Conservation (phyloP, 2,888 invertebrate genomes). For the Ochlodes sylvanus region DNA sequence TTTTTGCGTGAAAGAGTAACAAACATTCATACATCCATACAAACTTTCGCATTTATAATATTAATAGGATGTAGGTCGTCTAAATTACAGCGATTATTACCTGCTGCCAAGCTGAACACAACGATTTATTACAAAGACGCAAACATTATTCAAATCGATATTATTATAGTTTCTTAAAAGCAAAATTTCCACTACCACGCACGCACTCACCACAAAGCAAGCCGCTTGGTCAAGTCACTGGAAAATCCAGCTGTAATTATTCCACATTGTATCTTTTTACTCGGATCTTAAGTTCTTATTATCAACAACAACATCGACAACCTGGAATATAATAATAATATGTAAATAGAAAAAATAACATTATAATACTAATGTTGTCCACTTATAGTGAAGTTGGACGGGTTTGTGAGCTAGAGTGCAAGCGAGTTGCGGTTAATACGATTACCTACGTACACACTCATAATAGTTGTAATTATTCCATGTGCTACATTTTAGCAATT, state of each 20-base stretch:
- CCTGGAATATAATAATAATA: not conserved
- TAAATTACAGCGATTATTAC: too few relatives aligned
- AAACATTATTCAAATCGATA: not conserved
- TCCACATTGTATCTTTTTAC: not conserved
- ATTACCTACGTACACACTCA: too few relatives aligned
- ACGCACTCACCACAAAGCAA: not conserved
- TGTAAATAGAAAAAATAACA: not conserved
- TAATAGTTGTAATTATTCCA: too few relatives aligned
- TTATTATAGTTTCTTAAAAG: conserved; percentile 8
- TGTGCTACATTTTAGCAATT: too few relatives aligned
- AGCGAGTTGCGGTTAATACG: too few relatives aligned
- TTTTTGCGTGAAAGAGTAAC: too few relatives aligned
- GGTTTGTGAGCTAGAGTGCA: not conserved
- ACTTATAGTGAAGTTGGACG: not conserved
- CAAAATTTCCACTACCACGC: conserved; percentile 12
- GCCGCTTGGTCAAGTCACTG: conserved; percentile 6
- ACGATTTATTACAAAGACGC: too few relatives aligned
- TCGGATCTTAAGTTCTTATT: not conserved
- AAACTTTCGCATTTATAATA: too few relatives aligned
- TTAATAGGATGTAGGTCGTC: too few relatives aligned
- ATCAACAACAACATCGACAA: not conserved
- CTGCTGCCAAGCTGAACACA: not conserved
- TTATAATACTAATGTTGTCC: not conserved
- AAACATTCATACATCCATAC: too few relatives aligned
- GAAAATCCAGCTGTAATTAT: conserved; percentile 17